phyloP scores from a whole-genome alignment of 2,888 invertebrate genomes.

The Phrixothrix hirtus region DNA sequence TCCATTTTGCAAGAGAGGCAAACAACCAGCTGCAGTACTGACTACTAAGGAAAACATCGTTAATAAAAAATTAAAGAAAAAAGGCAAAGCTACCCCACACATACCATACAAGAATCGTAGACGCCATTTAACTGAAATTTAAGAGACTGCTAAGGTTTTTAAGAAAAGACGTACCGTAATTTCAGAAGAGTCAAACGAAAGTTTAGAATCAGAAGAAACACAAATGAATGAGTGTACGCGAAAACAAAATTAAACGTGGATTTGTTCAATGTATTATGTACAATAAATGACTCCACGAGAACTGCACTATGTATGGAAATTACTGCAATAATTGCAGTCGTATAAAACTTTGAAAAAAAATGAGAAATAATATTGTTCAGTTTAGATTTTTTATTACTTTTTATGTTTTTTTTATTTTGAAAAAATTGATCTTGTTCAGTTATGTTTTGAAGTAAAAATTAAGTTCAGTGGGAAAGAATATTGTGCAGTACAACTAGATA shows the following conservation, averaged over 20 bases:
- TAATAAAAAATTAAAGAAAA: neutral
- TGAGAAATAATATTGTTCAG: neutral
- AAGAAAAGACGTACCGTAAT: slow-evolving; percentile 1
- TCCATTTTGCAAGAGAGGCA: no score
- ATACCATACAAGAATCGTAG: neutral
- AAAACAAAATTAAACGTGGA: slow-evolving; percentile 1
- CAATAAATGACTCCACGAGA: slow-evolving; percentile 1
- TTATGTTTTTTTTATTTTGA: neutral
- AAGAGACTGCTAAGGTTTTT: neutral
- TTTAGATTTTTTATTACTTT: no score
- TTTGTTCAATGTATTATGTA: neutral
- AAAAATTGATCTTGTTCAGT: neutral
- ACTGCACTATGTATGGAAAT: neutral
- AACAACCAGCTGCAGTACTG: no score
- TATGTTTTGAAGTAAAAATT: neutral
- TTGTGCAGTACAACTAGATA: neutral
- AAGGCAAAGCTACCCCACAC: neutral
- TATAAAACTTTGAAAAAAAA: neutral
- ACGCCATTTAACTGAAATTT: neutral
- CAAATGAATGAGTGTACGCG: neutral
- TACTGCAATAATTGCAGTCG: no score
- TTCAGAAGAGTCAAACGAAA: neutral
- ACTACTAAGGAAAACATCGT: neutral
- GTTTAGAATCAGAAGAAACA: neutral
- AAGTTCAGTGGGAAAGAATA: neutral